Evolutionary conservation across 2,888 invertebrate genomes (phyloP).

Genomic region (Caenorhabditis angaria): DNA sequence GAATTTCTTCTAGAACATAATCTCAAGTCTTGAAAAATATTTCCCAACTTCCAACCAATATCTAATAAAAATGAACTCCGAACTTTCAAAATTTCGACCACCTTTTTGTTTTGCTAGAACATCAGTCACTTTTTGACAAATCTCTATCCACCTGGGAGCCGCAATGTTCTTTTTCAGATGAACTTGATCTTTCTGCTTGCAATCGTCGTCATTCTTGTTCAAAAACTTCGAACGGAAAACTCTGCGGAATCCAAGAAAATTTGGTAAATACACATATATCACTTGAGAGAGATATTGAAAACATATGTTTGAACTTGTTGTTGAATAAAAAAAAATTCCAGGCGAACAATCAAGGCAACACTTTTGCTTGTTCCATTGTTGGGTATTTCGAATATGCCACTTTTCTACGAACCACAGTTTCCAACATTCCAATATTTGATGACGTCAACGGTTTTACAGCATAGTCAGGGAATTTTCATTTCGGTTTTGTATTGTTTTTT

Average conservation of each 20-base stretch:
- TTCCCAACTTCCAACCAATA: too few species aligned
- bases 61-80: too few species aligned
- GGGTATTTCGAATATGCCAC: constrained; percentile 76
- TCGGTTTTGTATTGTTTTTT: constrained; percentile 71
- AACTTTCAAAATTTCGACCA: too few species aligned
- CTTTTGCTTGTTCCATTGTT: constrained; percentile 76
- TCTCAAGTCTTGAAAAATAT: too few species aligned
- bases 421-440: constrained; percentile 74
- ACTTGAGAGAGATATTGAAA: constrained; percentile 1
- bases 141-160: not conserved
- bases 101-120: too few species aligned
- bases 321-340: constrained; percentile 35
- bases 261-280: constrained; percentile 70
- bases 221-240: constrained; percentile 74
- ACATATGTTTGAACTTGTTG: constrained; percentile 4
- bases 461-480: constrained; percentile 74
- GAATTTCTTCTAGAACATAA: too few species aligned
- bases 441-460: constrained; percentile 75
- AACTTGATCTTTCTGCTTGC: constrained; percentile 74
- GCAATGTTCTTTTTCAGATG: constrained; percentile 71
- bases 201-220: constrained; percentile 75
- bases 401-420: constrained; percentile 74
- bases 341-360: constrained; percentile 76
- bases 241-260: constrained; percentile 74
- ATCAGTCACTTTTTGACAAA: too few species aligned